Percentiles rank a stretch among this genome's conserved stretches.
phyloP scores from a whole-genome alignment of 2,113 vertebrate genomes.

The Neotragus moschatus region DNA sequence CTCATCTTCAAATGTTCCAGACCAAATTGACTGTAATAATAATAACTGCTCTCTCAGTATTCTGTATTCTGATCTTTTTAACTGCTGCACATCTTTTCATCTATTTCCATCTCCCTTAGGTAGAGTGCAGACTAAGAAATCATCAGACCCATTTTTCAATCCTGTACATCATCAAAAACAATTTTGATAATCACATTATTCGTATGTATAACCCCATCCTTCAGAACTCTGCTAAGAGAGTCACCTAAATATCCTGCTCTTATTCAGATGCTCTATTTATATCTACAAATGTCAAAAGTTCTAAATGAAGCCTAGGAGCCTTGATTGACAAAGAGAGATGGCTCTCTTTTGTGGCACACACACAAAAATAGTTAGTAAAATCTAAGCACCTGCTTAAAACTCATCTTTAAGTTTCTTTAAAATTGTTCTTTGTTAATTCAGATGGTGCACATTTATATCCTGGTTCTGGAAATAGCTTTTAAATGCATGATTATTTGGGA shows the following conservation, averaged over 20 bases:
- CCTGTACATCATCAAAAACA: slow-evolving; percentile 48
- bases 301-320: slow-evolving; percentile 29
- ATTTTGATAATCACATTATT: slow-evolving; percentile 67
- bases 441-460: slow-evolving; percentile 10
- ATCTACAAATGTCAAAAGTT: slow-evolving; percentile 55
- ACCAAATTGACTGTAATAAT: slow-evolving; percentile 61
- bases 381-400: slow-evolving; percentile 42
- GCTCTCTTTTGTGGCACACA: slow-evolving; percentile 2
- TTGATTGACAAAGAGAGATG: slow-evolving; percentile 20
- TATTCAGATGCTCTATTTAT: neutral
- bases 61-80: slow-evolving; percentile 61
- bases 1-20: slow-evolving; percentile 55
- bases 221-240: slow-evolving; percentile 51
- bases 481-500: slow-evolving; percentile 53
- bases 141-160: slow-evolving; percentile 41
- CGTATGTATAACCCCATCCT: slow-evolving; percentile 34
- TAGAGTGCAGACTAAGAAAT: slow-evolving; percentile 52
- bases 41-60: slow-evolving; percentile 56
- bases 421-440: slow-evolving; percentile 57
- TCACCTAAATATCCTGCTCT: slow-evolving; percentile 5
- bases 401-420: slow-evolving; percentile 16
- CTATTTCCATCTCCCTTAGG: slow-evolving; percentile 59
- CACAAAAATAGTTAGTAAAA: slow-evolving; percentile 51
- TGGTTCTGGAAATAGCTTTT: slow-evolving; percentile 21
- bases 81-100: slow-evolving; percentile 64